Conservation (phyloP, 1,140 invertebrate species). For the Oedothorax gibbosus region DNA sequence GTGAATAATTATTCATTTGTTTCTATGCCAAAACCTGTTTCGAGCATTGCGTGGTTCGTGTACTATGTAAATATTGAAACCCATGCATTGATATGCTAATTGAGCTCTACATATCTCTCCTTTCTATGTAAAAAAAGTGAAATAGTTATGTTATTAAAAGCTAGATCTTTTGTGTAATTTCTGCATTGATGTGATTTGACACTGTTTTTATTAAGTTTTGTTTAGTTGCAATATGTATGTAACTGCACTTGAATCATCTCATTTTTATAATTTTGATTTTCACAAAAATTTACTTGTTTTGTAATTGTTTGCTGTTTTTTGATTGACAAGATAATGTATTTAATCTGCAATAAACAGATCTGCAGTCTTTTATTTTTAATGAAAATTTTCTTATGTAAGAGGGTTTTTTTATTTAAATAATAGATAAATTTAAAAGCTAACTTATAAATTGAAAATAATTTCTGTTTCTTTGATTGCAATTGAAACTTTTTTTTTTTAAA, state of each 20-base stretch:
- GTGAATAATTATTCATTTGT: constrained; percentile 28
- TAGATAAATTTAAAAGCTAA: too few relatives aligned
- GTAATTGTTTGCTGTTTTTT: constrained; percentile 16
- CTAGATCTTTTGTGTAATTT: constrained; percentile 44
- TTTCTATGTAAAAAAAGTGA: constrained; percentile 46
- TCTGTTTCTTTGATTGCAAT: too few relatives aligned
- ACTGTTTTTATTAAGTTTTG: constrained; percentile 36
- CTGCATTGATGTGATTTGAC: constrained; percentile 13
- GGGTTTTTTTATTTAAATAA: too few relatives aligned
- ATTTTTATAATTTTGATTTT: constrained; percentile 8
- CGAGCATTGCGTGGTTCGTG: constrained; percentile 1
- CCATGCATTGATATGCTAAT: not conserved
- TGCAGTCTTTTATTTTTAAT: too few relatives aligned
- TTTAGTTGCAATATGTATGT: constrained; percentile 23
- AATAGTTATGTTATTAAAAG: constrained; percentile 43
- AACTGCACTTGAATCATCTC: not conserved
- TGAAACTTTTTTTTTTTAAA: too few relatives aligned
- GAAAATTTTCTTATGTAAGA: too few relatives aligned
- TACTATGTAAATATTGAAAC: constrained; percentile 44
- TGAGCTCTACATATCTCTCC: constrained; percentile 47
- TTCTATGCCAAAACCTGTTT: constrained; percentile 35
- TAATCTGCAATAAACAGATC: constrained; percentile 26
- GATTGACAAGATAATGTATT: constrained; percentile 15
- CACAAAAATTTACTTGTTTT: constrained; percentile 3
- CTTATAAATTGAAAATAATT: too few relatives aligned